Conservation (phyloP, 2,797 vertebrate species). For the Tinamus major region DNA sequence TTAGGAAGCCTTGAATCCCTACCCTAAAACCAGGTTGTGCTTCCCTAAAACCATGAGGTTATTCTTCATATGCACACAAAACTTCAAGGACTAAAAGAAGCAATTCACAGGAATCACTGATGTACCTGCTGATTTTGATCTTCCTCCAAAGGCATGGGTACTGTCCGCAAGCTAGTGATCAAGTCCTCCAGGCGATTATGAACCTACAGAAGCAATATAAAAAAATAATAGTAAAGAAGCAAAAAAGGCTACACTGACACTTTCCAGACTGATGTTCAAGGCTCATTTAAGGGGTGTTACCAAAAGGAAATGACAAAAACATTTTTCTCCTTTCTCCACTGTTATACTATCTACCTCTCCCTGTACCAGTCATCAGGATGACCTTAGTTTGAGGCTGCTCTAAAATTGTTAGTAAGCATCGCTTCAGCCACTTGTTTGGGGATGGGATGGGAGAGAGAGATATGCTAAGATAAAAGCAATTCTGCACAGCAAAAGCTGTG, state of each 20-base stretch:
- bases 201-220: conserved; percentile 77
- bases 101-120: not conserved
- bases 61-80: not conserved
- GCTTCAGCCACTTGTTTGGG: not conserved
- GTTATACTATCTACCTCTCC: not conserved
- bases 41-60: not conserved
- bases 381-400: not conserved
- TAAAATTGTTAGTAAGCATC: not conserved
- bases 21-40: not conserved
- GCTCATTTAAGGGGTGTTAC: not conserved
- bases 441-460: not conserved
- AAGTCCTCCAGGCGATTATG: conserved; percentile 86
- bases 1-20: not conserved
- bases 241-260: not conserved
- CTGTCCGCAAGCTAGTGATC: conserved; percentile 85
- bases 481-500: not conserved
- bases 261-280: not conserved
- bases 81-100: not conserved
- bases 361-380: accelerated
- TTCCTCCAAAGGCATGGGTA: conserved; percentile 87
- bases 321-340: not conserved
- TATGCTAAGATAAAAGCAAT: not conserved
- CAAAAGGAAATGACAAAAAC: not conserved
- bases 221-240: not conserved
- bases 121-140: conserved; percentile 87